Evolutionary conservation across 2,888 invertebrate species (phyloP).

Genomic region (Biston stratarius): DNA sequence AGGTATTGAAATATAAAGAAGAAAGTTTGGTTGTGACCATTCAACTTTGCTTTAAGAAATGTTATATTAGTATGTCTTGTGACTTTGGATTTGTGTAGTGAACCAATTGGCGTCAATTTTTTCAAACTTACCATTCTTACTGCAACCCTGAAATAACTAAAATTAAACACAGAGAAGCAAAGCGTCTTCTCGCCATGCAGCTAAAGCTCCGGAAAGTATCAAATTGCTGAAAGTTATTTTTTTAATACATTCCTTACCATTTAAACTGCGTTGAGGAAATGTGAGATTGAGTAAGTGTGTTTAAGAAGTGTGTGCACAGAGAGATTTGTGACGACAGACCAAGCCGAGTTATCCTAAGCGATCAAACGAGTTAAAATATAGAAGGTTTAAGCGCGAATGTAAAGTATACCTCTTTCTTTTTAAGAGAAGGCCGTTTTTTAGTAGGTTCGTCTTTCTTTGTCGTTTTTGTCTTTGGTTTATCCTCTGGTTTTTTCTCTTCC

Average conservation of each 20-base stretch:
- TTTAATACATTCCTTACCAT: constrained; percentile 26
- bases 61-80: constrained; percentile 6
- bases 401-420: constrained; percentile 78
- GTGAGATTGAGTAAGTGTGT: constrained; percentile 30
- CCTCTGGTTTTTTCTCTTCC: constrained; percentile 78
- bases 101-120: neutral
- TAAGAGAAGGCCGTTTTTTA: constrained; percentile 79
- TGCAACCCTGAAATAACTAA: constrained; percentile 31
- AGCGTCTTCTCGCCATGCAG: constrained; percentile 63
- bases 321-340: constrained; percentile 26
- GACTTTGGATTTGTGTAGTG: neutral
- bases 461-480: constrained; percentile 76
- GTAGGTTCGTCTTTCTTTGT: constrained; percentile 73
- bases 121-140: constrained; percentile 22
- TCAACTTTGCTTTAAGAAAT: constrained; percentile 16
- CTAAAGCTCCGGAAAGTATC: constrained; percentile 46
- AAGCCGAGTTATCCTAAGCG: constrained; percentile 49
- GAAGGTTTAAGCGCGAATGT: constrained; percentile 45
- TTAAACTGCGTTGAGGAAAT: constrained; percentile 14
- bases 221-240: constrained; percentile 40
- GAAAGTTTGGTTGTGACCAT: constrained; percentile 23
- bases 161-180: constrained; percentile 57
- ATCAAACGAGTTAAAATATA: constrained; percentile 53
- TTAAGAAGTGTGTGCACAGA: constrained; percentile 28
- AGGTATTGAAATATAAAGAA: constrained; percentile 22